A percentile compares a stretch with the other conserved stretches of the same genome.
Evolutionary conservation across 2,797 vertebrate species (phyloP).

Genomic region (Notolabrus celidotus): DNA sequence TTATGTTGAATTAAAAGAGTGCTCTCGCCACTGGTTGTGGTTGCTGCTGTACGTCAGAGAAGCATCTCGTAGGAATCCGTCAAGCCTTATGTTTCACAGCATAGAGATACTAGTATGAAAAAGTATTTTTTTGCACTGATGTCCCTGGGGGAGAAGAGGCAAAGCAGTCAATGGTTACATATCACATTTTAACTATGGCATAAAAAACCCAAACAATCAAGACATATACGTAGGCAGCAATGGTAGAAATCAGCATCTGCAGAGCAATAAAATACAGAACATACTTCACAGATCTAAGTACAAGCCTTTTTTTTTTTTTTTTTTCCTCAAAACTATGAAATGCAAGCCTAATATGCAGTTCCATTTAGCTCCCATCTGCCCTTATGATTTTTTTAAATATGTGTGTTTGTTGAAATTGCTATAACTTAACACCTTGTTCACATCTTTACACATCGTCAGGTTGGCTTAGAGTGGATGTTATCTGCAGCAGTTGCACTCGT

Average conservation of each 20-base stretch:
- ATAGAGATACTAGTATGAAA: conserved; percentile 46
- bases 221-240: conserved; percentile 81
- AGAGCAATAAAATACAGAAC: conserved; percentile 78
- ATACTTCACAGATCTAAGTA: conserved; percentile 69
- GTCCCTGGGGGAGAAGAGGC: conserved; percentile 46
- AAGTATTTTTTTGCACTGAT: conserved; percentile 36
- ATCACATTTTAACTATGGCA: conserved; percentile 72
- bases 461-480: not conserved
- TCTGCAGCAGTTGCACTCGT: conserved; percentile 7
- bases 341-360: conserved; percentile 54
- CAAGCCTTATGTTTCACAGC: conserved; percentile 63
- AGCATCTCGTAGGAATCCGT: conserved; percentile 41
- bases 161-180: conserved; percentile 58
- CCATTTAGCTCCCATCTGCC: conserved; percentile 62
- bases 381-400: conserved; percentile 26
- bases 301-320: conserved; percentile 71
- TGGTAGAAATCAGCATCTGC: conserved; percentile 82
- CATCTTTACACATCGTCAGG: conserved; percentile 54
- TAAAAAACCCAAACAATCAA: conserved; percentile 66
- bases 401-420: conserved; percentile 48
- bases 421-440: conserved; percentile 76
- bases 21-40: conserved; percentile 14
- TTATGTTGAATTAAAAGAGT: not conserved
- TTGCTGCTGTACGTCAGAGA: conserved; percentile 48
- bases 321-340: conserved; percentile 72